Conservation (phyloP, 2,113 vertebrate genomes). For the Seriola aureovittata region DNA sequence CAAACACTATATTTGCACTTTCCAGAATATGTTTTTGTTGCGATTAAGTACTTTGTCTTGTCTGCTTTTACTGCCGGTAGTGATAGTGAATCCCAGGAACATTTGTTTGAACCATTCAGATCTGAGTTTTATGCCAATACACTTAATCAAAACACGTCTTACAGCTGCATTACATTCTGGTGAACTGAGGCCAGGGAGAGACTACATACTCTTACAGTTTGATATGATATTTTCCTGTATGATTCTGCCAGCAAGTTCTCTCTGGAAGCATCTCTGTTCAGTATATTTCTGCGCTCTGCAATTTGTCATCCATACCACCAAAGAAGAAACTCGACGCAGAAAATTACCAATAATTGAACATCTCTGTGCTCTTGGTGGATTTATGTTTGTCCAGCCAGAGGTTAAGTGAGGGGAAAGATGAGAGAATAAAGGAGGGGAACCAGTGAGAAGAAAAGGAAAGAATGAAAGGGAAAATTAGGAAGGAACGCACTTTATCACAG, state of each 20-base stretch:
- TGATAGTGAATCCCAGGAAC: background rate
- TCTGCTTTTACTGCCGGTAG: background rate
- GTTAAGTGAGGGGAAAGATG: background rate
- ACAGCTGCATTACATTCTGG: background rate
- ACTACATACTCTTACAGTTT: background rate
- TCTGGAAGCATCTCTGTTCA: background rate
- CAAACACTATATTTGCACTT: background rate
- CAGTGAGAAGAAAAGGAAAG: background rate
- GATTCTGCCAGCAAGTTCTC: background rate
- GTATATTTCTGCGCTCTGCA: background rate
- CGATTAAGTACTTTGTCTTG: background rate
- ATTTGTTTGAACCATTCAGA: background rate
- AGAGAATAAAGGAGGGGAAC: background rate
- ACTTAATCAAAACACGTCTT: constrained; percentile 7
- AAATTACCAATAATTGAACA: background rate
- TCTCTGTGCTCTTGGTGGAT: background rate
- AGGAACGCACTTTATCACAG: constrained; percentile 13
- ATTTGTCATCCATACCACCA: background rate
- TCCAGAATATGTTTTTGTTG: background rate
- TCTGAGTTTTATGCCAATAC: background rate
- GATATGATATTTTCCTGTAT: background rate
- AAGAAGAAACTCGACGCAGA: background rate
- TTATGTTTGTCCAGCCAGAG: background rate
- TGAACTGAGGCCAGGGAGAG: background rate
- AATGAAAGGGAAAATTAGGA: background rate